These are phyloP conservation scores for Phrynocephalus versicolor DNA, from an alignment of 2,113 vertebrate genomes.

Conservation along the genomic window DNA sequence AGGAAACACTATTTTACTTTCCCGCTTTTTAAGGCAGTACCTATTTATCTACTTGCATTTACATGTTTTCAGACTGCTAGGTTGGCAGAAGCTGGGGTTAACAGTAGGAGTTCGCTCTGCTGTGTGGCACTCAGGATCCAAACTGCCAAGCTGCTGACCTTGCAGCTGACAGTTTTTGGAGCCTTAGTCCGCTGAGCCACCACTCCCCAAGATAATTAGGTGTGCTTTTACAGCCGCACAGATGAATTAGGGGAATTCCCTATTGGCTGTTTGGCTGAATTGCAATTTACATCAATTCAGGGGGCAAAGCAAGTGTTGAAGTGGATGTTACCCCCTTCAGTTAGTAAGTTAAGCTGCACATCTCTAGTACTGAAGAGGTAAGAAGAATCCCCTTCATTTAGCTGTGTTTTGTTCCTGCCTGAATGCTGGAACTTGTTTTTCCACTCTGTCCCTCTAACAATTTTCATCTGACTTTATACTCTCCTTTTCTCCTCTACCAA, in stretches of 20 bases:
- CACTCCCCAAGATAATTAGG: too few relatives aligned
- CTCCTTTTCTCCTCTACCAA: background rate
- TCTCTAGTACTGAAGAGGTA: background rate
- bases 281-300: constrained; percentile 39
- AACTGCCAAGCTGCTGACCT: too few relatives aligned
- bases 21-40: too few relatives aligned
- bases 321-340: constrained; percentile 5
- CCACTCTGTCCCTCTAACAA: background rate
- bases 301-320: constrained; percentile 24
- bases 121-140: too few relatives aligned
- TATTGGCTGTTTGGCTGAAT: constrained; percentile 44
- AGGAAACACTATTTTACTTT: too few relatives aligned
- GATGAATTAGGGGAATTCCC: constrained; percentile 30
- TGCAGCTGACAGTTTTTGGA: too few relatives aligned
- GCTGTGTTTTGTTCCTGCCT: background rate
- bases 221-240: background rate
- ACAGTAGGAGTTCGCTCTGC: too few relatives aligned
- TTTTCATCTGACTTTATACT: background rate
- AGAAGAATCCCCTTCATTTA: background rate
- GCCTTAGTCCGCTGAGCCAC: too few relatives aligned
- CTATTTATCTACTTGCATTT: too few relatives aligned
- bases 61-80: too few relatives aligned
- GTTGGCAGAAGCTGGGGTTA: too few relatives aligned
- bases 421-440: constrained; percentile 7
- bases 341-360: background rate